Base-by-base conservation (phyloP, 2,888 invertebrate species). In the Sympetrum striolatum region DNA sequence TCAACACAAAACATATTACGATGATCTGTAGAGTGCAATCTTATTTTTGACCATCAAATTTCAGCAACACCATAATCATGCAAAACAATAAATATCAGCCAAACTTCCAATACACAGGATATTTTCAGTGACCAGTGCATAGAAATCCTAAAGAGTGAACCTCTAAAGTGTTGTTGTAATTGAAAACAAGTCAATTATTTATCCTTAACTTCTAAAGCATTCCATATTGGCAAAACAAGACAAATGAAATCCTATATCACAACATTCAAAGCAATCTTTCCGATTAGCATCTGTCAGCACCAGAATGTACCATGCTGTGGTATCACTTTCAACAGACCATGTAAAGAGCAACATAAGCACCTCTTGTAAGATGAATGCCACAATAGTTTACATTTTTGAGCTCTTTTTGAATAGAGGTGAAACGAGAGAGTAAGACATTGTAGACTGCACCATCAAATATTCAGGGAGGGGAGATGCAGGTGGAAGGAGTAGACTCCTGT, bases 281-380 rank as follows among this genome's bases (percentile, higher is more conserved):
- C 31, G 14, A 73, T 73, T 73, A 73, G 73, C 73, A 73, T 73
- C 31, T 73, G 73, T 25, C 64, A 60, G 18, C 37, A 86, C 60
- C 37, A 64, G 86, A 86, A 86, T 86, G 58, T 14, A 31, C 86
- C 86, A 86, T 86, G 86, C 64, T 86, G 60, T 86, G 86, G 37
- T 60, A 37, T 35, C 14, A 37, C 6, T 60, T 60, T 60, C 6
- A 58, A 58, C 25, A 73, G 73, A 73, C 25, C 31, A 2, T 31
- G 12, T 3, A 18, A 53, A 53, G 53, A 53, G 53, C 53, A 53
- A 18, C 15, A 53, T 53, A 18, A 53, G 0, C 53, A 53, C 53
- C 53, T 18, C 18, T 53, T 18, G 53, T 18, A 53, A 18, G 18
- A 18, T 48, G 10, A 14, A 48, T 48, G 48, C 48, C 18, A 18